These are phyloP conservation scores for Hyles vespertilio DNA, from an alignment of 1,140 invertebrate species.

Conservation along the genomic window DNA sequence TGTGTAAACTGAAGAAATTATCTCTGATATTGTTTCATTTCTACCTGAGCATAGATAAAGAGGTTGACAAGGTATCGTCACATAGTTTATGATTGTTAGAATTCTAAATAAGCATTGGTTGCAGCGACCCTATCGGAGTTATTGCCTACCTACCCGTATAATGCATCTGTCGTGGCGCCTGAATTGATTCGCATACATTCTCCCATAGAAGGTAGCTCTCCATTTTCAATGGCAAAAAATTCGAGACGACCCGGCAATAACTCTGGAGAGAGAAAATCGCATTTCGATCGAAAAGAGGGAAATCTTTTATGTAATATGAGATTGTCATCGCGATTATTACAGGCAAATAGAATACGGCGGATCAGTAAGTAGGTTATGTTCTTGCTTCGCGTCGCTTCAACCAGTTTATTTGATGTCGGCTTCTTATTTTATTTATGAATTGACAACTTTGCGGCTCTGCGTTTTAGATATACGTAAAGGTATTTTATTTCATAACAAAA, in stretches of 20 bases:
- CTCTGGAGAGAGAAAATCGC: constrained; percentile 69
- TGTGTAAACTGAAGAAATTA: constrained; percentile 7
- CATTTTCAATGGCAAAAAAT: constrained; percentile 68
- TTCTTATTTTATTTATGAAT: constrained; percentile 47
- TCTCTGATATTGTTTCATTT: too few species aligned
- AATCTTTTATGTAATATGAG: constrained; percentile 76
- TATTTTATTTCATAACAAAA: too few species aligned
- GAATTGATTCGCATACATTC: constrained; percentile 69
- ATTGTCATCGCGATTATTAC: constrained; percentile 76
- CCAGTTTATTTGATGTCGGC: constrained; percentile 67
- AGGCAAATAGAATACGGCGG: constrained; percentile 74
- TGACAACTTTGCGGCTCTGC: too few species aligned
- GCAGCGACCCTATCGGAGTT: too few species aligned
- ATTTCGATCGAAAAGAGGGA: constrained; percentile 73
- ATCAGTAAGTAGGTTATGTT: constrained; percentile 74
- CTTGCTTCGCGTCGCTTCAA: constrained; percentile 67
- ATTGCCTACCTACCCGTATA: constrained; percentile 19
- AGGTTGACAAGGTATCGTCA: too few species aligned
- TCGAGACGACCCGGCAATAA: constrained; percentile 64
- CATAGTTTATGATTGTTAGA: too few species aligned
- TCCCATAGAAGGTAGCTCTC: constrained; percentile 48
- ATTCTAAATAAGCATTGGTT: too few species aligned
- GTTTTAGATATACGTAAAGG: too few species aligned
- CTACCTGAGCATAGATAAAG: too few species aligned
- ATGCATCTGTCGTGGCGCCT: constrained; percentile 54